These are phyloP conservation scores for Ceyx cyanopectus DNA, from an alignment of 2,113 vertebrate genomes.

Conservation along the genomic window DNA sequence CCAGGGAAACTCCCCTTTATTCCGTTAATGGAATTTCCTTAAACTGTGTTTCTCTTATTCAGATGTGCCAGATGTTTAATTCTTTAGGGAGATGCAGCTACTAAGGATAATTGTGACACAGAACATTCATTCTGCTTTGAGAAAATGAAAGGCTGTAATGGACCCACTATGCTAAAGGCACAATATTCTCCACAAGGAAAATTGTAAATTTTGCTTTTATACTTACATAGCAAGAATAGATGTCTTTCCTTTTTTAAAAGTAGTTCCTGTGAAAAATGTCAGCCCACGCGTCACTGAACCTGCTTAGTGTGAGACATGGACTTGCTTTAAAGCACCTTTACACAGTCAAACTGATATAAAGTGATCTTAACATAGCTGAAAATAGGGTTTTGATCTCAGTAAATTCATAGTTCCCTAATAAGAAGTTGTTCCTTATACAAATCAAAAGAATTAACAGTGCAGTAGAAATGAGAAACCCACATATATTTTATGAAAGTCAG, in stretches of 20 bases:
- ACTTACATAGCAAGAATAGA: not conserved
- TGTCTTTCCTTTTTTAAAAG: not conserved
- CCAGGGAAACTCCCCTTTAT: too few relatives aligned
- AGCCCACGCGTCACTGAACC: not conserved
- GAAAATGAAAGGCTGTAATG: not conserved
- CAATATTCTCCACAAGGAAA: not conserved
- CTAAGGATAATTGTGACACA: not conserved
- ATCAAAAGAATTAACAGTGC: constrained; percentile 2
- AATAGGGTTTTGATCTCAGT: constrained; percentile 40
- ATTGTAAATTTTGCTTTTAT: not conserved
- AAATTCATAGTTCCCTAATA: not conserved
- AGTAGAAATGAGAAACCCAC: not conserved
- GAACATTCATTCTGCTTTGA: not conserved
- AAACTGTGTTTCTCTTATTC: not conserved
- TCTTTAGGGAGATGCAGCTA: not conserved
- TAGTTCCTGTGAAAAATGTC: not conserved
- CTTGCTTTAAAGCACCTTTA: not conserved
- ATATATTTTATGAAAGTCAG: not conserved
- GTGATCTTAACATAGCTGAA: not conserved
- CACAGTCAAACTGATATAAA: not conserved
- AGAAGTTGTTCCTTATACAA: not conserved
- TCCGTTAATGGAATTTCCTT: not conserved
- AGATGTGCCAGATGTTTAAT: not conserved
- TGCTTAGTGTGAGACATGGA: not conserved
- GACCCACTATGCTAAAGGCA: not conserved